Base-by-base conservation (phyloP, 2,888 invertebrate species). In the Rotaria socialis region DNA sequence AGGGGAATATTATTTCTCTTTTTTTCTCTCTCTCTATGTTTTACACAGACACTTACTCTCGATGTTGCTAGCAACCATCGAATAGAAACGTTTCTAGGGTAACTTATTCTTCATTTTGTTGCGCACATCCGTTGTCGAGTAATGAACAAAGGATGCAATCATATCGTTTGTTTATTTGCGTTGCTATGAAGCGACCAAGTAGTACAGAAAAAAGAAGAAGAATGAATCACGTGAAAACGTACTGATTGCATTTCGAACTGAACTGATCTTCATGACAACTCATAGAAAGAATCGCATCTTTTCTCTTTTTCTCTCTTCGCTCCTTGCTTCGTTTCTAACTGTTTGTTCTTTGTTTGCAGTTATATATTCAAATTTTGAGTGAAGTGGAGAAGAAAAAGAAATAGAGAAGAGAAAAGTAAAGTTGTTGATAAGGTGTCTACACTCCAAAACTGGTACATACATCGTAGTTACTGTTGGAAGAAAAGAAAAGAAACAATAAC, bases 221-320 rank as follows among this genome's bases (percentile, higher is more conserved):
- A 67, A 67, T 35, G 67, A 67, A 67, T 67, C 67, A 67, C 67
- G 35, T 35, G 67, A 67, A 67, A 55, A 41, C 35, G 35, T 14
- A 67, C 35, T 19, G 67, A 67, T 67, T 67, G 35, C 67, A 67
- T 35, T 67, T 67, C 67, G 67, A 41, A 67, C 35, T 35, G 35
- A 67, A 67, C 35, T 67, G 67, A 67, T 67, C 67, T 67, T 67
- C 67, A 67, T 67, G 67, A 67, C 67, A 67, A 67, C 67, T 35
- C 27, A 27, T 19, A 67, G 35, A 67, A 27, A 67, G 35, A 35
- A 41, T 27, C 27, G 35, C 50, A 8, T 67, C 22, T 55, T 55
- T 55, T 60, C 22, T 60, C 8, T 55, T 55, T 55, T 55, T 60
- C 22, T 60, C 8, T 10, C 6, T 60, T 27, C 11, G 2, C 10